Evolutionary conservation across 2,888 invertebrate species (phyloP).

Genomic region (Thumatha senex): DNA sequence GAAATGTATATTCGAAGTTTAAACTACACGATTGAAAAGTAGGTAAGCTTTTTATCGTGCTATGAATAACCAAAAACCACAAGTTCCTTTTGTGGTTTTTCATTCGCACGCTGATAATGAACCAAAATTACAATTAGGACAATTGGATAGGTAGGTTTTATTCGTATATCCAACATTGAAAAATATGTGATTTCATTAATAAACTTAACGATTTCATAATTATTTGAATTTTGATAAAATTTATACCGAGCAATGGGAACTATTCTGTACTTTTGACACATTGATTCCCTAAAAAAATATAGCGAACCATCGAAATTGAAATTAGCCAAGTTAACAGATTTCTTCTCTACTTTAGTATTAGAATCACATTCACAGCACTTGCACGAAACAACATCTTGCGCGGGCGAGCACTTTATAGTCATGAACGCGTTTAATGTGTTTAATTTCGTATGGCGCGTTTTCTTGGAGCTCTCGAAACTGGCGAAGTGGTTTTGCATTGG

Average conservation of each 20-base stretch:
- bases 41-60: background rate
- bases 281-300: too few relatives aligned
- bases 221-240: too few relatives aligned
- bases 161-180: background rate
- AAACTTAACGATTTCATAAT: too few relatives aligned
- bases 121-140: background rate
- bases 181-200: background rate
- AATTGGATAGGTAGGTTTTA: background rate
- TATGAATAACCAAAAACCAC: background rate
- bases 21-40: too few relatives aligned
- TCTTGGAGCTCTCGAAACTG: slow-evolving; percentile 25
- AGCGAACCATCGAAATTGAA: too few relatives aligned
- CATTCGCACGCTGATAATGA: background rate
- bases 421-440: background rate
- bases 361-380: slow-evolving; percentile 22
- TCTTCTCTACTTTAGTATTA: background rate
- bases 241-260: too few relatives aligned
- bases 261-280: too few relatives aligned
- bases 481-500: slow-evolving; percentile 19
- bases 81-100: too few relatives aligned
- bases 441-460: slow-evolving; percentile 17
- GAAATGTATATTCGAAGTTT: too few relatives aligned
- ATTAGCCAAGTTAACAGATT: too few relatives aligned
- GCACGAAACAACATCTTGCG: slow-evolving; percentile 11
- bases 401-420: slow-evolving; percentile 3